Evolutionary conservation across 2,797 vertebrate species (phyloP), one percentile per base, ranked within the genome.

Genomic region (Stomatorhinus walkeri): DNA sequence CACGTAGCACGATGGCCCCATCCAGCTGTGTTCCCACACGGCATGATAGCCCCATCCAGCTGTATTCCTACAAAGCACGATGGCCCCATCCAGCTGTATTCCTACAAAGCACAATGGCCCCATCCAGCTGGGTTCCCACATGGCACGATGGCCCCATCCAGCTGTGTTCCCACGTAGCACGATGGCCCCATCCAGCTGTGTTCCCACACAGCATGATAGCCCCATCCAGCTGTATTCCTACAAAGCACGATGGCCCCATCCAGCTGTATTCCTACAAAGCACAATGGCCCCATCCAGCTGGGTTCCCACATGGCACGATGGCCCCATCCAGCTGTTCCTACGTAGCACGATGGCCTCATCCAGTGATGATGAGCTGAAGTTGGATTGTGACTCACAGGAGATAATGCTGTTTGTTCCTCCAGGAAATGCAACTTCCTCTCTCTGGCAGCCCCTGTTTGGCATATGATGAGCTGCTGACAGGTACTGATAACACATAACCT

Each of bases 101-200:
- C 10, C 10, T 3, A 14, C 0, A 51, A 0, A 3, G 49, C 0
- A 2, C 0, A 10, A 51, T n/a, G 8, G 61, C 22, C 22, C 24
- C 22, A 24, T 28, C 61, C 64, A 68, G 28, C 28, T 3, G 24
- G 32, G 0, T 72, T 32, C 28, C 14, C 0, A 6, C 4, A 36
- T 0, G 0, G 28, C 0, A 0, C 0, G 2, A 61, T 61, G n/a
- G 2, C 0, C 59, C 59, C 7, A 64, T 24, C 22, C 22, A 64
- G 22, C 0, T 0, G 59, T 64, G 8, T 64, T 24, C 22, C 59
- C 4, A 64, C 0, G 28, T 0, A 0, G 9, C 0, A 0, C 1
- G 2, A 64, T 24, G 22, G 61, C 3, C 3, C 3, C 9, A 64
- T 64, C 61, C 8, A 64, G 61, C 1, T 1, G 61, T 64, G 1